A percentile compares a stretch with the other conserved stretches of the same genome.
These are phyloP conservation scores for Tipula confusa DNA, from an alignment of 2,888 invertebrate species.

Conservation along the genomic window DNA sequence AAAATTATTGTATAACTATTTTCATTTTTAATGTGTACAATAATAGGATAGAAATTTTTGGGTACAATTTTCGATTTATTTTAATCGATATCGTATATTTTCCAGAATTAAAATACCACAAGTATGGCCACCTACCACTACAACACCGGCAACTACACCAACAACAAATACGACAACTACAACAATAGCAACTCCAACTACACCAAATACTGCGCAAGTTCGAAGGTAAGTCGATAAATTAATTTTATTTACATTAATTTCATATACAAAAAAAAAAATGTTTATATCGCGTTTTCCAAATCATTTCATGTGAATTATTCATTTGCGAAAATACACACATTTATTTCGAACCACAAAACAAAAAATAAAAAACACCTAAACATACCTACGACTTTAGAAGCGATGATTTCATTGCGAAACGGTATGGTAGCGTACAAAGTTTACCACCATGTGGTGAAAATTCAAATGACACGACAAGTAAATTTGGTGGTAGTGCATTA, in stretches of 20 bases:
- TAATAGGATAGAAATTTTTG: constrained; percentile 31
- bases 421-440: constrained; percentile 33
- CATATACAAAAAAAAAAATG: background rate
- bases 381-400: background rate
- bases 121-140: constrained; percentile 45
- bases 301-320: constrained; percentile 15
- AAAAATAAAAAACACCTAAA: background rate
- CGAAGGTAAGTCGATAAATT: constrained; percentile 35
- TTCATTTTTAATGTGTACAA: background rate
- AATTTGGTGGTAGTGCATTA: constrained; percentile 35
- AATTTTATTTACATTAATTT: background rate
- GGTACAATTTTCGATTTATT: constrained; percentile 28
- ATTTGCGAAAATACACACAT: background rate
- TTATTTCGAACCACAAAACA: background rate
- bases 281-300: constrained; percentile 13
- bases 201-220: constrained; percentile 39
- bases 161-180: constrained; percentile 39
- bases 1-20: background rate
- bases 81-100: constrained; percentile 36
- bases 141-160: constrained; percentile 40
- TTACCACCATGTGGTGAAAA: constrained; percentile 31
- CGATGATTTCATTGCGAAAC: background rate
- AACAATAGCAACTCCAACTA: constrained; percentile 39
- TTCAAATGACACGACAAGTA: constrained; percentile 27
- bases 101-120: constrained; percentile 40